Evolutionary conservation across 2,888 invertebrate species (phyloP), one percentile per base, ranked within the genome.

Genomic region (Tinea pellionella): DNA sequence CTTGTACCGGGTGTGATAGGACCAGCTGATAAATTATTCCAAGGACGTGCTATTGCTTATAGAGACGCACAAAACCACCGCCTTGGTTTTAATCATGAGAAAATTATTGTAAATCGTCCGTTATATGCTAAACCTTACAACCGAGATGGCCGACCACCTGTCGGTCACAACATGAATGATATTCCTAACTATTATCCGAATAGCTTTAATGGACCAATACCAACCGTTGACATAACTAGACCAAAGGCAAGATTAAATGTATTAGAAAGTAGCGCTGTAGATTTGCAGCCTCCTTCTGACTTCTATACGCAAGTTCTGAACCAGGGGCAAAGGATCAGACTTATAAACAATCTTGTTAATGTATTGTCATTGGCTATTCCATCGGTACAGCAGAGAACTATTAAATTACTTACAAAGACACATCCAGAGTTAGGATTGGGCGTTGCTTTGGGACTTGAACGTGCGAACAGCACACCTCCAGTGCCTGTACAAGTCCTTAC

Each of bases 241-340:
- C 67, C 70, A 0, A 62, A 37, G 6, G 60, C 67, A 19, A 67
- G 66, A 15, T 58, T 71, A 9, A 19, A 64, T 12, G 63, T 68
- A 15, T 60, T 69, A 29, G 63, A 67, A 9, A 68, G 65, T 30
- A 67, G 64, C 41, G 70, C 68, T 3, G 43, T 66, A 0, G 72
- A 72, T 9, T 76, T 73, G 11, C 61, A 65, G 19, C 97, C 97
- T 77, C 89, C 91, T 1, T 88, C 89, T n/a, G 75, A 85, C 13
- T 96, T 97, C 83, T 98, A 92, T 89, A 89, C 88, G 64, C 88
- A 92, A 68, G 92, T 93, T 9, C 84, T 96, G 66, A 90, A 90
- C 60, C 88, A 89, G 7, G 91, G 89, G 0, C 93, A 91, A 59
- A 88, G 90, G 61, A 80, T 89, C 32, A 95, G 59, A 43, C 43